These are phyloP conservation scores for Scomberomorus guttatus DNA, from an alignment of 2,797 vertebrate genomes.

Conservation along the genomic window DNA sequence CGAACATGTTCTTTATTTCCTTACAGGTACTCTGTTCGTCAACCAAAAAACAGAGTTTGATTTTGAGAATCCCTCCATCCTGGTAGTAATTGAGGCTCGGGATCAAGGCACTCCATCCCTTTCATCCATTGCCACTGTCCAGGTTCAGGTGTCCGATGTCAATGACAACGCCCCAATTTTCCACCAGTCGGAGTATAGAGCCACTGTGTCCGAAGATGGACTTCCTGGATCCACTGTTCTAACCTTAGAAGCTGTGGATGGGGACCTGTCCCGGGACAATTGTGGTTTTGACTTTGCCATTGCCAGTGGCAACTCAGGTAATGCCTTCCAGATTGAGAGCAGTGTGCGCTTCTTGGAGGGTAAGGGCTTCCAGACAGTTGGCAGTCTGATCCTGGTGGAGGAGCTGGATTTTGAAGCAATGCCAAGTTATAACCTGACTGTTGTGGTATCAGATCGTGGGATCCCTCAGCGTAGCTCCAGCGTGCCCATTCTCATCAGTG, in stretches of 20 bases:
- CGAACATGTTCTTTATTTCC: slow-evolving; percentile 13
- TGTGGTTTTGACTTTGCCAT: slow-evolving; percentile 95
- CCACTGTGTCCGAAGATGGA: slow-evolving; percentile 91
- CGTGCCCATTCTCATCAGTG: slow-evolving; percentile 88
- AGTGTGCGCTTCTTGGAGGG: slow-evolving; percentile 89
- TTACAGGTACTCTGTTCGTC: slow-evolving; percentile 93
- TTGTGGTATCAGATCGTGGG: slow-evolving; percentile 93
- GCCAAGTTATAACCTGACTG: slow-evolving; percentile 91
- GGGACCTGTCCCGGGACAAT: slow-evolving; percentile 90
- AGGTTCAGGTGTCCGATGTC: slow-evolving; percentile 92
- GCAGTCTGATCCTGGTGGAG: slow-evolving; percentile 92
- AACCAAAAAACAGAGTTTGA: slow-evolving; percentile 85
- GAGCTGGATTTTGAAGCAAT: slow-evolving; percentile 93
- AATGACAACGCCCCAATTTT: slow-evolving; percentile 95
- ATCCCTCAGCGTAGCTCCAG: slow-evolving; percentile 91
- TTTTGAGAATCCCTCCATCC: slow-evolving; percentile 87
- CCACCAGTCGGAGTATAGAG: slow-evolving; percentile 88
- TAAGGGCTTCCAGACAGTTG: slow-evolving; percentile 88
- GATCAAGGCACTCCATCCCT: slow-evolving; percentile 91
- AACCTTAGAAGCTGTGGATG: slow-evolving; percentile 92
- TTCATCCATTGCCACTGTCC: slow-evolving; percentile 89
- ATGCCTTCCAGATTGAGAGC: slow-evolving; percentile 95
- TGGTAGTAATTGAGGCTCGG: slow-evolving; percentile 91
- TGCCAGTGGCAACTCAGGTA: slow-evolving; percentile 92
- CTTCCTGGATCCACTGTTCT: slow-evolving; percentile 93